Conservation (phyloP, 2,888 invertebrate species). For the Netelia fuscicornis region DNA sequence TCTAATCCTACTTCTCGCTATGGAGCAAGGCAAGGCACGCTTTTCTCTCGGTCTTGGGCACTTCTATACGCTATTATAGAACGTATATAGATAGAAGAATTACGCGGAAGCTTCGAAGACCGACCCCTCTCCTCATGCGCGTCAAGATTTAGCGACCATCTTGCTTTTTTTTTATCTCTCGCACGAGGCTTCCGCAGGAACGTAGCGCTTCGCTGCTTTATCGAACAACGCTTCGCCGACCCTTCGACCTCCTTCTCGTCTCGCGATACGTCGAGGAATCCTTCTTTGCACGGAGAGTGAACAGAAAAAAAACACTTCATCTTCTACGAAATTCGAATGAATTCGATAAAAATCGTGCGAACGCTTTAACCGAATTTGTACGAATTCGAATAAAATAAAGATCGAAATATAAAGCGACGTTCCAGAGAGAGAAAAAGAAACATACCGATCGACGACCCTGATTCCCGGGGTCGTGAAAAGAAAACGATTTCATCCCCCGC, state of each 20-base stretch:
- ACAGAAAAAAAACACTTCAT: not conserved
- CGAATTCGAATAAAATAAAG: not conserved
- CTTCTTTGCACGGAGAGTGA: not conserved
- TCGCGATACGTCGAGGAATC: not conserved
- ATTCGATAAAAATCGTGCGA: slow-evolving; percentile 7
- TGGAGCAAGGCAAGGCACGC: slow-evolving; percentile 15
- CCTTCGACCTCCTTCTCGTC: not conserved
- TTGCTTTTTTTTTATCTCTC: slow-evolving; percentile 38
- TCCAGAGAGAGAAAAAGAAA: not conserved
- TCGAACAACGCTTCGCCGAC: not conserved
- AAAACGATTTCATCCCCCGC: not conserved
- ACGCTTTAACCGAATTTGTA: not conserved
- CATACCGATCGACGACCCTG: not conserved
- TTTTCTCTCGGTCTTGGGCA: slow-evolving; percentile 49
- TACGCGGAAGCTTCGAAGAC: slow-evolving; percentile 32
- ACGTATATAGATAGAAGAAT: slow-evolving; percentile 5
- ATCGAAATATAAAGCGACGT: not conserved
- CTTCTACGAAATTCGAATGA: not conserved
- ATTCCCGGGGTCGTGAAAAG: not conserved
- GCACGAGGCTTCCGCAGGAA: slow-evolving; percentile 33
- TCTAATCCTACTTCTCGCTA: slow-evolving; percentile 64
- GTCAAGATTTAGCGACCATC: slow-evolving; percentile 24
- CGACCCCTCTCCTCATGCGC: slow-evolving; percentile 21
- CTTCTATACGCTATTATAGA: slow-evolving; percentile 28
- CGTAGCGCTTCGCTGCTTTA: slow-evolving; percentile 21